Conservation (phyloP, 1,140 invertebrate species). For the Psix sp. region DNA sequence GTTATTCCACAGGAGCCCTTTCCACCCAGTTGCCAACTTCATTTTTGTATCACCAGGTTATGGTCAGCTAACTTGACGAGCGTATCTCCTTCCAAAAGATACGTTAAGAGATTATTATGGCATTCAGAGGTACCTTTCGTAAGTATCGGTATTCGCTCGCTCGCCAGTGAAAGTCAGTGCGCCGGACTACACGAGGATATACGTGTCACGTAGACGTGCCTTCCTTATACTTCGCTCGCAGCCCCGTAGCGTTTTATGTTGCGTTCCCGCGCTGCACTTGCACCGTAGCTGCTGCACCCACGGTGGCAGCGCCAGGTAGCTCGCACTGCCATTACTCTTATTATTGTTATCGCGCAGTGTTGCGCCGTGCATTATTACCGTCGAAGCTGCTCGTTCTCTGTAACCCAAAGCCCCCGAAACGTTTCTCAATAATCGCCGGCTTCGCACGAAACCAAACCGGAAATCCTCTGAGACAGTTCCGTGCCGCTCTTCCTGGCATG, state of each 20-base stretch:
- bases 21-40: constrained; percentile 25
- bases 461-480: too few relatives aligned
- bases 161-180: constrained; percentile 40
- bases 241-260: constrained; percentile 26
- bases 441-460: constrained; percentile 1
- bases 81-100: constrained; percentile 28
- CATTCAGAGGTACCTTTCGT: constrained; percentile 45
- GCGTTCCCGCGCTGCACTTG: neutral
- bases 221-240: constrained; percentile 15
- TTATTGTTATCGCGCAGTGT: constrained; percentile 39
- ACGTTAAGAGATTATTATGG: constrained; percentile 47
- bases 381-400: constrained; percentile 35
- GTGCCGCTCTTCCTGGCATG: too few relatives aligned
- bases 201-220: constrained; percentile 37
- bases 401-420: constrained; percentile 25
- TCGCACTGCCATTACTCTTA: constrained; percentile 32
- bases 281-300: neutral
- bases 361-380: constrained; percentile 33
- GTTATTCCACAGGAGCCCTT: constrained; percentile 38
- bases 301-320: constrained; percentile 26
- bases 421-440: constrained; percentile 40
- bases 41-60: constrained; percentile 28
- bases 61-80: constrained; percentile 22
- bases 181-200: constrained; percentile 1
- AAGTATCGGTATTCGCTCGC: constrained; percentile 33